A percentile compares a stretch with the other conserved stretches of the same genome.
Evolutionary conservation across 2,113 vertebrate genomes (phyloP).

Genomic region (Rallus limicola): DNA sequence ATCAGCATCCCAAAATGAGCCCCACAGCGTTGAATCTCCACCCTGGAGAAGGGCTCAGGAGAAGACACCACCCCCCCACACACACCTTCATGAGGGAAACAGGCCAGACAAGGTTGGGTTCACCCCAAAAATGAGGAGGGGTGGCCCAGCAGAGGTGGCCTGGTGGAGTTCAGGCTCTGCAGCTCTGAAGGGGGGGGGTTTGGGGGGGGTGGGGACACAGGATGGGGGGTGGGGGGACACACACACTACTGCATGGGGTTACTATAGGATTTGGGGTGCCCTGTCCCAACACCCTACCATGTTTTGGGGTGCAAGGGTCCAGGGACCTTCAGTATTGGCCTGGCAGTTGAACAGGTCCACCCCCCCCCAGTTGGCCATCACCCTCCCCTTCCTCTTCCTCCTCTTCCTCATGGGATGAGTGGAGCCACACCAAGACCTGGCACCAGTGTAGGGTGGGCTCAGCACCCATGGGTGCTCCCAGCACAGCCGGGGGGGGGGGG

Average conservation of each 20-base stretch:
- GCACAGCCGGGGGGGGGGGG: too few relatives aligned
- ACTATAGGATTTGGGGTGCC: background rate
- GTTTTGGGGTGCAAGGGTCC: slow-evolving; percentile 69
- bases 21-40: background rate
- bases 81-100: accelerated
- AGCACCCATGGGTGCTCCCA: background rate
- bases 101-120: background rate
- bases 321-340: slow-evolving; percentile 70
- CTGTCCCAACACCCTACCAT: slow-evolving; percentile 51
- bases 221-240: too few relatives aligned
- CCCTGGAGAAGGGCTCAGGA: background rate
- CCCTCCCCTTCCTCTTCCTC: slow-evolving; percentile 80
- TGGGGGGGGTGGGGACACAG: too few relatives aligned
- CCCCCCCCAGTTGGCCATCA: slow-evolving; percentile 76
- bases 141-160: background rate
- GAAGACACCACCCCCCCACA: accelerated
- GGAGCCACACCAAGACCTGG: slow-evolving; percentile 74
- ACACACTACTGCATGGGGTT: too few relatives aligned
- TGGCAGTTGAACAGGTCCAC: slow-evolving; percentile 80
- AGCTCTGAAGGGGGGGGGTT: too few relatives aligned
- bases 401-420: slow-evolving; percentile 78
- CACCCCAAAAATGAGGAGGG: background rate
- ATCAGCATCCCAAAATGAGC: background rate
- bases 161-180: accelerated
- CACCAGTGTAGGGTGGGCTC: background rate